Conservation (phyloP, 2,113 vertebrate genomes). For the Rhynchomys soricoides region DNA sequence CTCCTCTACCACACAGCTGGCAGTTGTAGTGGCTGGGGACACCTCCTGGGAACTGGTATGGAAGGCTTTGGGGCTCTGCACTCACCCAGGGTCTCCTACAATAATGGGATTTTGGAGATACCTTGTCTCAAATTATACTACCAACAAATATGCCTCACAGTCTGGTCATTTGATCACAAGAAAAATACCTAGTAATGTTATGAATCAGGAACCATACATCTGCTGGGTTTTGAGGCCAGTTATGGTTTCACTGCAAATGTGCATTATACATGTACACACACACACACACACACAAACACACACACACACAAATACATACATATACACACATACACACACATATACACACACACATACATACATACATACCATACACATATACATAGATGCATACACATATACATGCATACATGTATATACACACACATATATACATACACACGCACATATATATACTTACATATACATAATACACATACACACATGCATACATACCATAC, state of each 20-base stretch:
- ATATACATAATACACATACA: not conserved
- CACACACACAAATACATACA: not conserved
- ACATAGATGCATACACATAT: not conserved
- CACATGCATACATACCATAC: not conserved
- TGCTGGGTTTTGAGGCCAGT: not conserved
- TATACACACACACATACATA: not conserved
- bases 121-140: not conserved
- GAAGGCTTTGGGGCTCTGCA: not conserved
- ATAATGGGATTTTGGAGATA: not conserved
- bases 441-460: not conserved
- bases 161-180: not conserved
- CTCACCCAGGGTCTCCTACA: not conserved
- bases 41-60: conserved; percentile 83
- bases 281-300: not conserved
- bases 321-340: not conserved
- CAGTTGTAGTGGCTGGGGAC: conserved; percentile 84
- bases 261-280: not conserved
- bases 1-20: not conserved
- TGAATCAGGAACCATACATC: not conserved
- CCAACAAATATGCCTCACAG: not conserved
- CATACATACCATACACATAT: not conserved
- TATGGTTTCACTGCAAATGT: not conserved
- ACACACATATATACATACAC: not conserved
- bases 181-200: not conserved
- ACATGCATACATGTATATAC: not conserved